These are phyloP conservation scores for Phthorimaea operculella DNA, from an alignment of 1,140 invertebrate genomes.

Conservation along the genomic window DNA sequence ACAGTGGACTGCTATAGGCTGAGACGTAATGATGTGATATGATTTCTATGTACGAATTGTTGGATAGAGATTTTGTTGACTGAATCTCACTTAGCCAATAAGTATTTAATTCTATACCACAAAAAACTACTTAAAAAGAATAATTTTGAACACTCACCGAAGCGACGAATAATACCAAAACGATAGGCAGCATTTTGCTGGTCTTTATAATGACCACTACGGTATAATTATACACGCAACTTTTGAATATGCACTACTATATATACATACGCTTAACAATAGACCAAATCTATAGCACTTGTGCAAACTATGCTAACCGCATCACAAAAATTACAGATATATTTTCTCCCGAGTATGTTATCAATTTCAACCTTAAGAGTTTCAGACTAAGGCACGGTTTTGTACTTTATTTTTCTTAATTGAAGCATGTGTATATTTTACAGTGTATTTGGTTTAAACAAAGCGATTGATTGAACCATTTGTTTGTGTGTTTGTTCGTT, in stretches of 20 bases:
- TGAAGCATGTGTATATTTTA: no score
- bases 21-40: no score
- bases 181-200: constrained; percentile 34
- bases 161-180: constrained; percentile 28
- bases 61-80: no score
- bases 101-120: not conserved
- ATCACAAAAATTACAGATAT: constrained; percentile 1
- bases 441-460: no score
- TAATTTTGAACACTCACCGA: constrained; percentile 30
- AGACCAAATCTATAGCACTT: constrained; percentile 18
- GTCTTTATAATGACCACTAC: no score
- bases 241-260: constrained; percentile 17
- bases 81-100: not conserved
- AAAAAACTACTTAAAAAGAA: no score
- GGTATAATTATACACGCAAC: constrained; percentile 39
- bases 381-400: no score
- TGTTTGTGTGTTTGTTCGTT: constrained; percentile 18
- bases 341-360: no score
- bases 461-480: constrained; percentile 26
- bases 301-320: constrained; percentile 16
- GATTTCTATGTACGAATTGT: no score
- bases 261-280: constrained; percentile 27
- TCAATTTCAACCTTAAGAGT: no score
- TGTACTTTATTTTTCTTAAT: no score
- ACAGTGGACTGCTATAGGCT: no score